A percentile compares a stretch with the other conserved stretches of the same genome.
Evolutionary conservation across 2,888 invertebrate species (phyloP).

Genomic region (Gryllus longicercus): DNA sequence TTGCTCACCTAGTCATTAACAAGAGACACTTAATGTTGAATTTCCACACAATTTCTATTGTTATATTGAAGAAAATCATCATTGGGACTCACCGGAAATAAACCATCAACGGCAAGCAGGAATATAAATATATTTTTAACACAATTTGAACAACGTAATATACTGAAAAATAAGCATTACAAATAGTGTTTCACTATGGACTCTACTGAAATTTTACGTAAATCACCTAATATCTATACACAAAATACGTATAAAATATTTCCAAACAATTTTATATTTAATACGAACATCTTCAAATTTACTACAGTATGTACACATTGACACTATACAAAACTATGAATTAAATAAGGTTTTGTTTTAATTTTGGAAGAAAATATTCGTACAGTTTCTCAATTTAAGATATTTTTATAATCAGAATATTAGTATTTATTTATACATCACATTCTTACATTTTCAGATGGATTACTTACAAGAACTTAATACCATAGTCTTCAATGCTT

Average conservation of each 20-base stretch:
- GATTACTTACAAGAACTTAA: neutral
- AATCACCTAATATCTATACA: neutral
- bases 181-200: neutral
- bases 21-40: no score
- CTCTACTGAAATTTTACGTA: neutral
- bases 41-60: no score
- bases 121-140: conserved; percentile 11
- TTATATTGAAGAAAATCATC: no score
- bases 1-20: no score
- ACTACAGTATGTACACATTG: conserved; percentile 8
- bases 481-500: neutral
- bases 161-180: neutral
- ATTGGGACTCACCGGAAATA: neutral
- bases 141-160: neutral
- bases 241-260: conserved; percentile 17
- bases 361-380: conserved; percentile 1
- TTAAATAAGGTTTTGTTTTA: neutral
- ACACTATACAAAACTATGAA: neutral
- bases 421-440: neutral
- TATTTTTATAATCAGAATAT: conserved; percentile 2
- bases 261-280: conserved; percentile 17
- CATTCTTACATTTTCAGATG: conserved; percentile 10
- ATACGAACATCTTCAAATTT: neutral
- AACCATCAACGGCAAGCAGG: conserved; percentile 17
- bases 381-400: conserved; percentile 8